Conservation (phyloP, 2,797 vertebrate species). For the Tragelaphus oryx region DNA sequence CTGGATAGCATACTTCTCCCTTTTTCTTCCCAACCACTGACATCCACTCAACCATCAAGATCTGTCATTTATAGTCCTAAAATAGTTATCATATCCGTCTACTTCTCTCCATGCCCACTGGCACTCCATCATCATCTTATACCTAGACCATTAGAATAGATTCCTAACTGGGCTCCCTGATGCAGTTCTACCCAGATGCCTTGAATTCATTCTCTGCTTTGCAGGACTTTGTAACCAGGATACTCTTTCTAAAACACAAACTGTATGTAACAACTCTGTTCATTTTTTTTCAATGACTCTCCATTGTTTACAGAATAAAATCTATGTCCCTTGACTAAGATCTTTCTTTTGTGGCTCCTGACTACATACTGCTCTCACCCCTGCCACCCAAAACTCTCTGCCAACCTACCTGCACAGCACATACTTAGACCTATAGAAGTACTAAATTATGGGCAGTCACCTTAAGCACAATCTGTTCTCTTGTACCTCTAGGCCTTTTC, state of each 20-base stretch:
- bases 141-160: not conserved
- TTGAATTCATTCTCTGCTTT: not conserved
- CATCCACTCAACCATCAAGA: not conserved
- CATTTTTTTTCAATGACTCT: not conserved
- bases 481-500: not conserved
- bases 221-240: not conserved
- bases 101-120: not conserved
- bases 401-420: not conserved
- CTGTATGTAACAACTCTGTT: not conserved
- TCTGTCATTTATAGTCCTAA: conserved; percentile 9
- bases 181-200: not conserved
- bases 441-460: not conserved
- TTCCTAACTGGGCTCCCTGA: not conserved
- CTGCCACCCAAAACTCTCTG: not conserved
- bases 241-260: conserved; percentile 13
- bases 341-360: not conserved
- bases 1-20: not conserved
- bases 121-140: not conserved
- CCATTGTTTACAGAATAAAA: conserved; percentile 32
- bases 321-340: not conserved
- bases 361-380: not conserved
- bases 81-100: not conserved
- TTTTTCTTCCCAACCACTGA: not conserved
- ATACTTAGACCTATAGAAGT: not conserved
- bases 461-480: not conserved